Conservation (phyloP, 2,797 vertebrate species). For the Enteromius unitaeniatus region DNA sequence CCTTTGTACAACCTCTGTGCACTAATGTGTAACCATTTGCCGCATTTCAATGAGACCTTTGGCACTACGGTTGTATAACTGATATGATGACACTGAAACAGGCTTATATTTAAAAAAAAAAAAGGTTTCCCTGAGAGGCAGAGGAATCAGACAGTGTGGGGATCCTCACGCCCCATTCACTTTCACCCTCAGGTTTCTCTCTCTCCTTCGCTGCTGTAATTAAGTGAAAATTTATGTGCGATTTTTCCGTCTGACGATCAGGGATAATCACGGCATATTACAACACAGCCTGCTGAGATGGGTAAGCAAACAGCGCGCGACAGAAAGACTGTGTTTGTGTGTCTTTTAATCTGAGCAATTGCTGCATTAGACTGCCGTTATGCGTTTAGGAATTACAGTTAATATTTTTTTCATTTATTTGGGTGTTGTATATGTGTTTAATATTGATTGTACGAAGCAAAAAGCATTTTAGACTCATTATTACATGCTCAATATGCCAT, state of each 20-base stretch:
- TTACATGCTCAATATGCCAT: background rate
- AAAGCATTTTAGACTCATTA: background rate
- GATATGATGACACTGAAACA: slow-evolving; percentile 34
- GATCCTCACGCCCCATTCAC: slow-evolving; percentile 50
- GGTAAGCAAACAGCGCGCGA: slow-evolving; percentile 60
- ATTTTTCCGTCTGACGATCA: slow-evolving; percentile 58
- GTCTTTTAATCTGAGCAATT: slow-evolving; percentile 37
- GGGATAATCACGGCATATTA: slow-evolving; percentile 56
- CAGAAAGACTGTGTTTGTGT: slow-evolving; percentile 30
- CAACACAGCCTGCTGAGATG: slow-evolving; percentile 60
- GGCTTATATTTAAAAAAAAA: slow-evolving; percentile 31
- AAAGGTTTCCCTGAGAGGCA: slow-evolving; percentile 24
- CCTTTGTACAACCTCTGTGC: slow-evolving; percentile 54
- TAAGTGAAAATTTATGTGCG: slow-evolving; percentile 52
- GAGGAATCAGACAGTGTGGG: slow-evolving; percentile 42
- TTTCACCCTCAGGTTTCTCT: slow-evolving; percentile 39
- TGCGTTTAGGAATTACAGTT: slow-evolving; percentile 31
- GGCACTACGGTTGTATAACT: slow-evolving; percentile 42
- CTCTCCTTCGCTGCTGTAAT: slow-evolving; percentile 43
- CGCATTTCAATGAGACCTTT: slow-evolving; percentile 50
- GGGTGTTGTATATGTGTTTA: background rate
- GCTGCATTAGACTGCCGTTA: slow-evolving; percentile 26
- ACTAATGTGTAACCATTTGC: slow-evolving; percentile 29
- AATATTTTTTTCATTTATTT: slow-evolving; percentile 6
- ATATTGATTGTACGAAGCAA: background rate